Evolutionary conservation across 2,888 invertebrate species (phyloP), one percentile per base, ranked within the genome.

Genomic region (Gordius sp.): DNA sequence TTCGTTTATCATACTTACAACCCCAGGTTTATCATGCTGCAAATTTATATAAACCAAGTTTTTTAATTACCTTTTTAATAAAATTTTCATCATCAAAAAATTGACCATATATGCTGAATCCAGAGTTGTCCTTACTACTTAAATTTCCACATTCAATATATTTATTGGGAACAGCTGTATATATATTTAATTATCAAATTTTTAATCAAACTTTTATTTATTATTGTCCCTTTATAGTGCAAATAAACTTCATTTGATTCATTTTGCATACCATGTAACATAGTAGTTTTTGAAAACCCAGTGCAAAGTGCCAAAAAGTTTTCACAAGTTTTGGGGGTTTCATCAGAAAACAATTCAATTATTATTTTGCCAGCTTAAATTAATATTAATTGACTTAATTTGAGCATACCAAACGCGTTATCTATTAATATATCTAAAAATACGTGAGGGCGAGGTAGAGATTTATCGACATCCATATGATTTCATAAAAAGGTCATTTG

Each of bases 221-320:
- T 47, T 47, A 18, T 47, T 4, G 47, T 18, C 4, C 47, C 47
- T 20, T 47, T 47, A 47, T 47, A 47, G 39, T 47, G 20, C n/a
- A 4, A 8, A 8, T 47, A 18, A 18, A 4, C 47, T 18, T 13
- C 4, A 47, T 47, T 20, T n/a, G 20, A 23, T 20, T 8, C 20
- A n/a, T 47, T 23, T 13, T 8, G 39, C 8, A n/a, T 13, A 33
- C n/a, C n/a, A 13, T 33, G 8, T 33, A n/a, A n/a, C 39, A 13
- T n/a, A 47, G 20, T n/a, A n/a, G n/a, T 8, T 4, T 20, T 47
- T 8, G 47, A 47, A 47, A 47, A 47, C 16, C 47, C 47, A n/a
- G 16, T n/a, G 20, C 47, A 47, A n/a, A 47, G 20, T 4, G 47
- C 47, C 47, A 47, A 47, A 47, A 47, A 47, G 16, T n/a, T 4